phyloP scores from a whole-genome alignment of 2,797 vertebrate genomes.

The Myotis pilosus region DNA sequence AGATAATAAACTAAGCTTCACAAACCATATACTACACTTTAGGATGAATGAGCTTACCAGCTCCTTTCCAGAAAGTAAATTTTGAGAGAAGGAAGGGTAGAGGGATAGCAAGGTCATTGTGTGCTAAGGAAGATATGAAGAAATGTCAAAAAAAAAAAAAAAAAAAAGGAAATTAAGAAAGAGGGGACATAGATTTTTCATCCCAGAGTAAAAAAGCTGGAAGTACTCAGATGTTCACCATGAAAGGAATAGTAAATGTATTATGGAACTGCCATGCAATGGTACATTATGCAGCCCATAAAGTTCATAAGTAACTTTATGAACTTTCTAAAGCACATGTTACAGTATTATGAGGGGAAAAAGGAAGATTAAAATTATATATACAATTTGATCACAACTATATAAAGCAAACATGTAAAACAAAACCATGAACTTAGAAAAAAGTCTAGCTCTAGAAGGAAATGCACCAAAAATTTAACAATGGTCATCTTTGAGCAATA shows the following conservation, averaged over 20 bases:
- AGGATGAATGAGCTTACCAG: conserved; percentile 4
- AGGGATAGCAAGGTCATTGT: neutral
- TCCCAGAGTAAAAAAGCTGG: neutral
- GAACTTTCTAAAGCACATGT: neutral
- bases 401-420: neutral
- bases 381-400: neutral
- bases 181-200: neutral
- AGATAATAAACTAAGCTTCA: neutral
- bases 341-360: neutral
- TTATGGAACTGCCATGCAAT: neutral
- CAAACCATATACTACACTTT: neutral
- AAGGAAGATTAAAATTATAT: neutral
- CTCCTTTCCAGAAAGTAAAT: neutral
- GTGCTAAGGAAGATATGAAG: neutral
- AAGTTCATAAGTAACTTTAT: neutral
- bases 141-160: neutral
- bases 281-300: neutral
- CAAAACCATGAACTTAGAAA: neutral
- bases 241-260: neutral
- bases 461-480: neutral
- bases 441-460: neutral
- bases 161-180: neutral
- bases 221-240: neutral
- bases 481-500: neutral
- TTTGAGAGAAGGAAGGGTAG: neutral